Conservation (phyloP, 2,888 invertebrate genomes). For the Tenodera sinensis region DNA sequence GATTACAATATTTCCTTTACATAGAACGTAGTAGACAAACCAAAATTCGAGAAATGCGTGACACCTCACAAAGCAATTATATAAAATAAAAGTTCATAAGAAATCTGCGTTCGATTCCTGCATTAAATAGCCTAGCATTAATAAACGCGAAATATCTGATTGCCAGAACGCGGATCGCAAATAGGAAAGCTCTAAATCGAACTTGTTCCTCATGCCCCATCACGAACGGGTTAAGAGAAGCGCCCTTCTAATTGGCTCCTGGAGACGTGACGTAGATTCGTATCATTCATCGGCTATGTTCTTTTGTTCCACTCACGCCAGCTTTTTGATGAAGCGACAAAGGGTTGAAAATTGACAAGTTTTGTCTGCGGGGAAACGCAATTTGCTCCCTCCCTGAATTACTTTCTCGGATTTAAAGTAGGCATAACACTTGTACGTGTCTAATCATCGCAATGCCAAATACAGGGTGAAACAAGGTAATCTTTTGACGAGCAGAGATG, state of each 20-base stretch:
- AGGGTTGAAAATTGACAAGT: not conserved
- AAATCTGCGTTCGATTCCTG: too few species aligned
- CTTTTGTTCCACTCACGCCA: not conserved
- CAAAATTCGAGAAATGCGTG: too few species aligned
- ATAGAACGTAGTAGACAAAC: too few species aligned
- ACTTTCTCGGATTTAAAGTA: not conserved
- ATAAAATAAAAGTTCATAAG: too few species aligned
- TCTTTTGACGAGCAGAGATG: not conserved
- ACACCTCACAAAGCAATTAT: too few species aligned
- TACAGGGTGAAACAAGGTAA: not conserved
- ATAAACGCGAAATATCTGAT: not conserved
- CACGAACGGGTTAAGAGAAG: not conserved
- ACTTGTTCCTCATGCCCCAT: not conserved
- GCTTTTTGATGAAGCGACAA: not conserved
- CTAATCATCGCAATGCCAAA: not conserved
- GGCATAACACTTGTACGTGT: not conserved
- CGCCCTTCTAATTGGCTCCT: not conserved
- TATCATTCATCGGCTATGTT: not conserved
- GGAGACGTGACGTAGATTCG: not conserved
- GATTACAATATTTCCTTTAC: too few species aligned
- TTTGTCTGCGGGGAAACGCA: not conserved
- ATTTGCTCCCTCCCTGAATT: not conserved
- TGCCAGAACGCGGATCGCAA: not conserved
- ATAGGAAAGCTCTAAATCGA: not conserved
- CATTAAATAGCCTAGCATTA: not conserved